A percentile compares a stretch with the other conserved stretches of the same genome.
These are phyloP conservation scores for Piprites chloris DNA, from an alignment of 2,113 vertebrate species.

Conservation along the genomic window DNA sequence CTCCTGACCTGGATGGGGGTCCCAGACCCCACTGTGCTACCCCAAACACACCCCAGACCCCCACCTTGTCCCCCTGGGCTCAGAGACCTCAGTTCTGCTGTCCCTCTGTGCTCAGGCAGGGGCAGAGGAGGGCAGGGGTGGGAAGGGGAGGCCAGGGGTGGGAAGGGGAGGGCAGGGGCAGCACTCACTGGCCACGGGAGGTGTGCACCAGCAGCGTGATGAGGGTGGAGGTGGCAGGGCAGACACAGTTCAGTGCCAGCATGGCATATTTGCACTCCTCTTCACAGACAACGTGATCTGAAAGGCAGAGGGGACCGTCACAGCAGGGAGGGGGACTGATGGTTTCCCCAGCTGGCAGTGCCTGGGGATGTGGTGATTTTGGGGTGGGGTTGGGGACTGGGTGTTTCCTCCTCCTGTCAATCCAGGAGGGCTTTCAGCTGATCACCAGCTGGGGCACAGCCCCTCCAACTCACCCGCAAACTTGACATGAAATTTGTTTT, in stretches of 20 bases:
- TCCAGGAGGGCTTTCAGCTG: neutral
- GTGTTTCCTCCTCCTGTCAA: neutral
- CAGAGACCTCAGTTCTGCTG: fast-evolving
- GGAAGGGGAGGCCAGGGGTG: neutral
- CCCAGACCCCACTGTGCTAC: neutral
- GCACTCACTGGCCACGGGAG: slow-evolving; percentile 84
- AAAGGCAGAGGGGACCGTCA: neutral
- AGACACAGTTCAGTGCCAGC: slow-evolving; percentile 84
- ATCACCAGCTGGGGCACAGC: fast-evolving
- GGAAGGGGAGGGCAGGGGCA: neutral
- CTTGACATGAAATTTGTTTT: slow-evolving; percentile 87
- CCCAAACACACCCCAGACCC: neutral
- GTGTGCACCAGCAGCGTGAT: slow-evolving; percentile 86
- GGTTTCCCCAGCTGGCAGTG: fast-evolving
- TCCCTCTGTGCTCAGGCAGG: neutral
- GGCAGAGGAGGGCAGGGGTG: neutral
- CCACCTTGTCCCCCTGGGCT: neutral
- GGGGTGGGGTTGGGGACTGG: neutral
- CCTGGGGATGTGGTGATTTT: fast-evolving
- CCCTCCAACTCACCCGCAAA: slow-evolving; percentile 74
- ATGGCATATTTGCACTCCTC: slow-evolving; percentile 86
- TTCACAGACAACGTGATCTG: slow-evolving; percentile 86
- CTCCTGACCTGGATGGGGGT: neutral
- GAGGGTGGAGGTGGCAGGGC: slow-evolving; percentile 84
- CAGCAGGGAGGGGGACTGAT: fast-evolving